phyloP scores from a whole-genome alignment of 2,888 invertebrate genomes.

The Cetonia aurata region DNA sequence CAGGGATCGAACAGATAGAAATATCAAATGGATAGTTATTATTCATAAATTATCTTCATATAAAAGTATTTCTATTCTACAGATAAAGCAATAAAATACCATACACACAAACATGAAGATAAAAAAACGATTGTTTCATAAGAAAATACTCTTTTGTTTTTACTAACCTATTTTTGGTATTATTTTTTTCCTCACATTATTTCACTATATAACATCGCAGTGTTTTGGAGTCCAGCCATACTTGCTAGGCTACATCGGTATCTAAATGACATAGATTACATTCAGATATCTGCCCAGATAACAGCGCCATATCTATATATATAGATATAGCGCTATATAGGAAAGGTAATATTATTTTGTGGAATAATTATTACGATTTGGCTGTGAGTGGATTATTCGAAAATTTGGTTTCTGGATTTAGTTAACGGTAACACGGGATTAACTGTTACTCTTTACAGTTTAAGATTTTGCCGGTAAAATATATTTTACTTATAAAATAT shows the following conservation, averaged over 20 bases:
- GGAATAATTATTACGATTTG: constrained; percentile 4
- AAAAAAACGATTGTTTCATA: too few relatives aligned
- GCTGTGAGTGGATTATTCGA: neutral
- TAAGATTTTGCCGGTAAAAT: too few relatives aligned
- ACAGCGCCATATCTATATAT: constrained; percentile 26
- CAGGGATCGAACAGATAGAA: constrained; percentile 3
- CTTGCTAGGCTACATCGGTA: constrained; percentile 35
- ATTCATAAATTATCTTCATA: constrained; percentile 9
- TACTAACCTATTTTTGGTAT: constrained; percentile 21
- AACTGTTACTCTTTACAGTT: too few relatives aligned
- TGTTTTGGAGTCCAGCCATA: constrained; percentile 22
- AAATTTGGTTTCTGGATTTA: too few relatives aligned
- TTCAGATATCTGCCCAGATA: constrained; percentile 45
- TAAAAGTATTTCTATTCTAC: neutral
- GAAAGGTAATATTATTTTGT: constrained; percentile 18
- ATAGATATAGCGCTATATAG: too few relatives aligned
- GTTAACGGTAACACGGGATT: too few relatives aligned
- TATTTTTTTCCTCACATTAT: constrained; percentile 39
- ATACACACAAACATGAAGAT: neutral
- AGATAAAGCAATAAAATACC: neutral
- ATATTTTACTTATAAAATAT: too few relatives aligned
- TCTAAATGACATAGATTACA: constrained; percentile 46
- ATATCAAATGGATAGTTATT: constrained; percentile 10
- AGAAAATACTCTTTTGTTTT: neutral
- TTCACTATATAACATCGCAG: constrained; percentile 30